phyloP scores from a whole-genome alignment of 2,113 vertebrate genomes.

The Mellivora capensis region DNA sequence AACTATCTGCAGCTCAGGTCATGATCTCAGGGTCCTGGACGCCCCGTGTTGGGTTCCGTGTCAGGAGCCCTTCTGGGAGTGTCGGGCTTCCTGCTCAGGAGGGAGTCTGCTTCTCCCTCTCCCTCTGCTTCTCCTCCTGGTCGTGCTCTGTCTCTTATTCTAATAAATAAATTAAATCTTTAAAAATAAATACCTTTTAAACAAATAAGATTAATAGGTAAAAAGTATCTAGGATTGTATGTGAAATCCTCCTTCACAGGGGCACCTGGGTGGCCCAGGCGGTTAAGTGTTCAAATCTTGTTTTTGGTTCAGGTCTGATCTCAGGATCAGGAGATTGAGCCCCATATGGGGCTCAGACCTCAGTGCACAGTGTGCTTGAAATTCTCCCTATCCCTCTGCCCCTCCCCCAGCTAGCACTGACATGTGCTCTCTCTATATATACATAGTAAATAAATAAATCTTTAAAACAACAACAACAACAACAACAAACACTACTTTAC shows the following conservation, averaged over 20 bases:
- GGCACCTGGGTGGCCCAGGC: not conserved
- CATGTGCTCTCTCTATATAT: not conserved
- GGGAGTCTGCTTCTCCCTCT: not conserved
- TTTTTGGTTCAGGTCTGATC: not conserved
- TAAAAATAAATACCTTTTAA: not conserved
- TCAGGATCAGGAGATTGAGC: not conserved
- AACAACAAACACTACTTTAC: not conserved
- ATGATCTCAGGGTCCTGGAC: not conserved
- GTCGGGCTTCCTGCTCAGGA: not conserved
- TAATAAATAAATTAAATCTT: not conserved
- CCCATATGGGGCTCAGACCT: fast-evolving
- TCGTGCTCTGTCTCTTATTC: not conserved
- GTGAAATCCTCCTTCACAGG: not conserved
- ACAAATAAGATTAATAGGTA: not conserved
- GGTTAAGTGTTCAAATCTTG: not conserved
- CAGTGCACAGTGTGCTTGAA: not conserved
- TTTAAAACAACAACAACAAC: not conserved
- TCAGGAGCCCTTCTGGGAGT: too few species aligned
- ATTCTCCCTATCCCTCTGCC: not conserved
- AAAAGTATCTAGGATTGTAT: not conserved
- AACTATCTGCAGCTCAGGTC: not conserved
- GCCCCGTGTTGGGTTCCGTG: too few species aligned
- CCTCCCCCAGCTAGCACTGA: not conserved
- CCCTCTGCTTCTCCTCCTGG: not conserved
- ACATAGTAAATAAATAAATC: not conserved